Base-by-base conservation (phyloP, 2,888 invertebrate genomes). In the Macroteleia sp. region DNA sequence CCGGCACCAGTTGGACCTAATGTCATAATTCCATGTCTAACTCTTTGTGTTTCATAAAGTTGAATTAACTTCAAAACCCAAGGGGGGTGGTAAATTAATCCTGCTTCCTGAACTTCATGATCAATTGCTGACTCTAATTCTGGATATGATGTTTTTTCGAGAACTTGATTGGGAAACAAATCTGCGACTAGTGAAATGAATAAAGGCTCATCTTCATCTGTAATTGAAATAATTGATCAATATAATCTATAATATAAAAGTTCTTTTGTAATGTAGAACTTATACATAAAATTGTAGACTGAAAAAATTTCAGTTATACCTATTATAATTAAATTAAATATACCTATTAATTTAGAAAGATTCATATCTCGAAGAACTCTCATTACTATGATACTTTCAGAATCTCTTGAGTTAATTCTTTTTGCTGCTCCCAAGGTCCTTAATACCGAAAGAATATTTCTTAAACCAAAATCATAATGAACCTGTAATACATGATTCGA, bases 381-480 rank as follows among this genome's bases (percentile, higher is more conserved):
- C 98, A 99, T 99, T 10, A 99, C 98, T 82, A 98, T 98, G 10
- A 97, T 98, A 87, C 97, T 96, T 92, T 99, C 99, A 39, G 96
- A 95, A 91, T 99, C 98, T 92, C 97, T 96, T 6, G 95, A 95
- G 92, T 98, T 98, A 6, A 96, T 95, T 76, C 98, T 93, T 91
- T 99, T 99, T 0, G 97, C 95, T 0, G 98, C 97, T 5, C 99
- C 99, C 12, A 99, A 93, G 5, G 97, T 98, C 82, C 99, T 93
- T 50, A 99, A 92, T 2, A 99, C 99, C 0, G 99, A 99, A 12
- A 99, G 92, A 86, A 99, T 99, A 90, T 99, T 99, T 83, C 99
- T 94, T 59, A 99, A 92, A 19, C 99, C 99, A 88, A 99, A 99
- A 92, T 99, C 99, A 90, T 99, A 99, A 88, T 99, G 99, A 0